Evolutionary conservation across 2,113 vertebrate genomes (phyloP).

Genomic region (Colistium nudipinnis): DNA sequence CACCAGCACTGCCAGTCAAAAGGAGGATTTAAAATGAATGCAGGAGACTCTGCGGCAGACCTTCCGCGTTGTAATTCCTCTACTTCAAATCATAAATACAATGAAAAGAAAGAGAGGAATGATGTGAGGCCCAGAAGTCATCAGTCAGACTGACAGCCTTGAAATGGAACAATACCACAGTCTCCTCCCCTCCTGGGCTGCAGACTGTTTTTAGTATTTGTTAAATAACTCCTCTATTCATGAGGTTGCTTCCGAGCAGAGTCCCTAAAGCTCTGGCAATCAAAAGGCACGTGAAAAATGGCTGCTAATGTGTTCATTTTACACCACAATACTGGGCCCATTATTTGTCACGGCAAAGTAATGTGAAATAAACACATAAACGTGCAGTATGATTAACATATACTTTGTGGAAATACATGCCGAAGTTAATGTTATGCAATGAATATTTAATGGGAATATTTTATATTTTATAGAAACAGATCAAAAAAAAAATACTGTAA

Average conservation of each 20-base stretch:
- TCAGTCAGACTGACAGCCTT: conserved; percentile 78
- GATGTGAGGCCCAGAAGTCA: conserved; percentile 70
- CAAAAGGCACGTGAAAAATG: conserved; percentile 59
- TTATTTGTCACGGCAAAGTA: conserved; percentile 28
- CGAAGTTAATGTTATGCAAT: conserved; percentile 15
- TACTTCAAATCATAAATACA: conserved; percentile 75
- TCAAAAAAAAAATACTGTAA: conserved; percentile 19
- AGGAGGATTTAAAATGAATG: conserved; percentile 63
- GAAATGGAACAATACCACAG: conserved; percentile 76
- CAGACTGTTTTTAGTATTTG: conserved; percentile 66
- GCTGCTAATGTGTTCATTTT: conserved; percentile 43
- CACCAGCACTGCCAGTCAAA: conserved; percentile 47
- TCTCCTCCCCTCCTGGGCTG: conserved; percentile 70
- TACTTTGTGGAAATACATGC: conserved; percentile 9
- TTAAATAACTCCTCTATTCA: conserved; percentile 74
- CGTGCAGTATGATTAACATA: conserved; percentile 17
- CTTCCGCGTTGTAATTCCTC: conserved; percentile 67
- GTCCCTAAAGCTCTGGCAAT: conserved; percentile 56
- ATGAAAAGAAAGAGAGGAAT: conserved; percentile 68
- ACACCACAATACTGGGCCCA: conserved; percentile 4
- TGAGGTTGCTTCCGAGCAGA: conserved; percentile 54
- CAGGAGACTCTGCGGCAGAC: conserved; percentile 31
- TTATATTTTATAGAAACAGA: conserved; percentile 24
- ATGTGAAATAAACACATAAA: conserved; percentile 44
- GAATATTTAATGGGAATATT: conserved; percentile 40